Conservation (phyloP, 2,113 vertebrate genomes). For the Cyprinodon tularosa region DNA sequence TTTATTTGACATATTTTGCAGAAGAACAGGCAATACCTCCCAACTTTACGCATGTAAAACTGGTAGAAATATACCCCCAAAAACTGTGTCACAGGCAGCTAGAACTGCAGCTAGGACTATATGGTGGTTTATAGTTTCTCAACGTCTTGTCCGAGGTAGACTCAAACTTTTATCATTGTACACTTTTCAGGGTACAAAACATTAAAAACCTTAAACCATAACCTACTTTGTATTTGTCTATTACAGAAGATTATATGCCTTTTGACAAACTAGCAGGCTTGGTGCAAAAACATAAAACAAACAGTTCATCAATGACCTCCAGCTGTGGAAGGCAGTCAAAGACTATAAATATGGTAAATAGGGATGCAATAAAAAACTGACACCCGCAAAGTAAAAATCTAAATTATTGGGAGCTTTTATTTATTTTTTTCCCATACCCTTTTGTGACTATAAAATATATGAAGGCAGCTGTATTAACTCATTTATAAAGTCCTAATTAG, state of each 20-base stretch:
- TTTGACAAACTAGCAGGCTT: slow-evolving; percentile 35
- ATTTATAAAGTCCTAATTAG: slow-evolving; percentile 71
- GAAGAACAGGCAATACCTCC: too few relatives aligned
- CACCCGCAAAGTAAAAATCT: slow-evolving; percentile 65
- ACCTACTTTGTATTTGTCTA: background rate
- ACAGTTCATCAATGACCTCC: slow-evolving; percentile 51
- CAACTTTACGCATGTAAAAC: too few relatives aligned
- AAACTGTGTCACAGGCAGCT: too few relatives aligned
- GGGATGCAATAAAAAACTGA: slow-evolving; percentile 66
- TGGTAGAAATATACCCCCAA: too few relatives aligned
- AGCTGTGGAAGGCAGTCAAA: slow-evolving; percentile 61
- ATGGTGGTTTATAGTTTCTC: too few relatives aligned
- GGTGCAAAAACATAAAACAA: slow-evolving; percentile 26
- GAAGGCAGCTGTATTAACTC: slow-evolving; percentile 57
- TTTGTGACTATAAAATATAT: slow-evolving; percentile 52
- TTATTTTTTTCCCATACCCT: slow-evolving; percentile 57
- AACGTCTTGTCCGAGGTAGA: too few relatives aligned
- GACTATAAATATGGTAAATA: slow-evolving; percentile 73
- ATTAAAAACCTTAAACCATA: background rate
- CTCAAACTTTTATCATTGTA: too few relatives aligned
- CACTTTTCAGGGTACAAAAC: too few relatives aligned
- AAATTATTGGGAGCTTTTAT: slow-evolving; percentile 53
- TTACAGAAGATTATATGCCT: slow-evolving; percentile 10
- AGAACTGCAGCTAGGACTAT: too few relatives aligned
- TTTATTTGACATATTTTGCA: too few relatives aligned